Conservation (phyloP, 2,113 vertebrate genomes). For the Etheostoma spectabile region DNA sequence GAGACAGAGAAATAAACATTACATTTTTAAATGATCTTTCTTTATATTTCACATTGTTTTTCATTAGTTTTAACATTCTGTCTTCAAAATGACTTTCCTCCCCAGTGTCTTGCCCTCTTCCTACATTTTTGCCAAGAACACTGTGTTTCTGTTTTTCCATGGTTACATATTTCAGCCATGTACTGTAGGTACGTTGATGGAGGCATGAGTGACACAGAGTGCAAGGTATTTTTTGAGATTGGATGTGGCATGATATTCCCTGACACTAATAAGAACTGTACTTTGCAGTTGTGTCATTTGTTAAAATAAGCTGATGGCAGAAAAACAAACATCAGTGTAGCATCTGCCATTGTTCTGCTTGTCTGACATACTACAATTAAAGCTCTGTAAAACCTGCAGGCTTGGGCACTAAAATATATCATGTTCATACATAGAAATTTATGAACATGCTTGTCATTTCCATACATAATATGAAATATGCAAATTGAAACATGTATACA, state of each 20-base stretch:
- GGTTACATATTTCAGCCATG: slow-evolving; percentile 10
- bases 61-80: background rate
- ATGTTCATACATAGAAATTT: background rate
- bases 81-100: background rate
- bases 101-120: too few relatives aligned
- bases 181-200: slow-evolving; percentile 15
- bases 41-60: background rate
- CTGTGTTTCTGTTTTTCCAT: background rate
- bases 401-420: background rate
- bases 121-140: background rate
- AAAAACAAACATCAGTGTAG: slow-evolving; percentile 32
- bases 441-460: background rate
- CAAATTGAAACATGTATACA: background rate
- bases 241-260: slow-evolving; percentile 39
- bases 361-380: slow-evolving; percentile 26
- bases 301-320: slow-evolving; percentile 48
- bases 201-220: slow-evolving; percentile 42
- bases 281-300: slow-evolving; percentile 51
- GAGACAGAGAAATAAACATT: background rate
- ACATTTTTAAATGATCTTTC: background rate
- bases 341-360: slow-evolving; percentile 23
- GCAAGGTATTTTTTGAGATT: slow-evolving; percentile 60
- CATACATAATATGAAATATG: background rate
- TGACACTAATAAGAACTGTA: slow-evolving; percentile 44
- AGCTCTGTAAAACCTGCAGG: slow-evolving; percentile 20